Evolutionary conservation across 2,113 vertebrate genomes (phyloP).

Genomic region (Pseudopodoces humilis): DNA sequence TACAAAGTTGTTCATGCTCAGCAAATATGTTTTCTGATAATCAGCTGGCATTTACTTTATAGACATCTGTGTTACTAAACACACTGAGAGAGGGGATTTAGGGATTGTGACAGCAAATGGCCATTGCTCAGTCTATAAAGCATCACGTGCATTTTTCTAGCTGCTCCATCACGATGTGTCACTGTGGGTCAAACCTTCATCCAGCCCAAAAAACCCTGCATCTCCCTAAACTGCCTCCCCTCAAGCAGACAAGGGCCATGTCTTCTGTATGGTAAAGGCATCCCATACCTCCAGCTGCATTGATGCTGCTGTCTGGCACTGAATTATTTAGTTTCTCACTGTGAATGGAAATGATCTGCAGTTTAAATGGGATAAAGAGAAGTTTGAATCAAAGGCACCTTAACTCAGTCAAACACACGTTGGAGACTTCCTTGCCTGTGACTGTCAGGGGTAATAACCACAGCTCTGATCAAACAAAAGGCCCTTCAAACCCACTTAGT

Average conservation of each 20-base stretch:
- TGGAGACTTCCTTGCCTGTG: conserved; percentile 58
- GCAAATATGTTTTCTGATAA: conserved; percentile 65
- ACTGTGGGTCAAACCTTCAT: background rate
- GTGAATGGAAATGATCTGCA: conserved; percentile 54
- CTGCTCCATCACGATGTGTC: background rate
- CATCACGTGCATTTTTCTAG: background rate
- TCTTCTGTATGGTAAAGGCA: background rate
- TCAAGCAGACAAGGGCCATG: background rate
- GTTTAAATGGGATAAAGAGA: conserved; percentile 62
- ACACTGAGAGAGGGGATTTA: conserved; percentile 41
- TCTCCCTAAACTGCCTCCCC: background rate
- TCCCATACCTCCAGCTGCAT: background rate
- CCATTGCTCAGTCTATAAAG: background rate
- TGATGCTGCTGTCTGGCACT: background rate
- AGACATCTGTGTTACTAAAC: conserved; percentile 64
- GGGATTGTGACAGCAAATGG: conserved; percentile 19
- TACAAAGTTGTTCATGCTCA: conserved; percentile 21
- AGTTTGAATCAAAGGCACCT: conserved; percentile 66
- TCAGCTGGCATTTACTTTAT: conserved; percentile 69
- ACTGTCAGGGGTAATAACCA: conserved; percentile 66
- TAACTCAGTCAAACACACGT: conserved; percentile 63
- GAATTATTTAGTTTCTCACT: conserved; percentile 64
- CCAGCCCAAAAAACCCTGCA: background rate
- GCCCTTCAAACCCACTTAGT: conserved; percentile 65
- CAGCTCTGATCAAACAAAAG: conserved; percentile 67